Percentiles rank a stretch among this genome's conserved stretches.
These are phyloP conservation scores for Cephalopachus bancanus DNA, from an alignment of 2,797 vertebrate genomes.

Conservation along the genomic window DNA sequence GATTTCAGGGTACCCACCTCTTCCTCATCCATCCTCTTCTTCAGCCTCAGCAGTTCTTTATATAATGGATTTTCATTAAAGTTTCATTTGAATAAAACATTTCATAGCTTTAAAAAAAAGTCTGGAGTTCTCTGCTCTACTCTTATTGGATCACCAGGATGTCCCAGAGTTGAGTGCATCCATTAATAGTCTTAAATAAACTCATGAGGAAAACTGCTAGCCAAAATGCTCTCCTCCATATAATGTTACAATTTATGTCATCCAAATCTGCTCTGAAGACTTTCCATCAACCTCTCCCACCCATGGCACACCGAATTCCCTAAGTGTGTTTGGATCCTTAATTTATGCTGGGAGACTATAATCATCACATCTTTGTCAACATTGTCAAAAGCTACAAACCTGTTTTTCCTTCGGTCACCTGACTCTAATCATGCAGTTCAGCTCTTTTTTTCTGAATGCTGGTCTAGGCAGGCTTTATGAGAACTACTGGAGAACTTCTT, in stretches of 20 bases:
- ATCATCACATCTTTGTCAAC: constrained; percentile 19
- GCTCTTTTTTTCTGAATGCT: not conserved
- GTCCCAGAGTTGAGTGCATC: not conserved
- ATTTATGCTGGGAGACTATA: not conserved
- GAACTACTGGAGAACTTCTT: constrained; percentile 2
- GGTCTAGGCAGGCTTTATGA: not conserved
- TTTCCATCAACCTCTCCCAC: not conserved
- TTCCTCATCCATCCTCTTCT: not conserved
- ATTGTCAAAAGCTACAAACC: not conserved
- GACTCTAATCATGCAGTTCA: not conserved
- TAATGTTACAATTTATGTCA: not conserved
- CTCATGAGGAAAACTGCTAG: constrained; percentile 5
- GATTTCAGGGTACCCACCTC: not conserved
- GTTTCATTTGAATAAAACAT: constrained; percentile 35
- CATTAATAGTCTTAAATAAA: constrained; percentile 28
- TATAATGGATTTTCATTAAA: constrained; percentile 4
- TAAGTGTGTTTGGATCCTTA: constrained; percentile 3
- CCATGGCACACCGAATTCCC: not conserved
- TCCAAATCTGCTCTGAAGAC: constrained; percentile 29
- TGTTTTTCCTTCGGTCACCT: constrained; percentile 4
- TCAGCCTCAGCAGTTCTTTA: not conserved
- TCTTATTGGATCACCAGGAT: not conserved
- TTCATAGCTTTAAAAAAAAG: not conserved
- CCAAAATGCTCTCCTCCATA: not conserved
- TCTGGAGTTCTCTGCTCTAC: not conserved